Conservation (phyloP, 2,797 vertebrate genomes). For the Buphagus erythrorhynchus region DNA sequence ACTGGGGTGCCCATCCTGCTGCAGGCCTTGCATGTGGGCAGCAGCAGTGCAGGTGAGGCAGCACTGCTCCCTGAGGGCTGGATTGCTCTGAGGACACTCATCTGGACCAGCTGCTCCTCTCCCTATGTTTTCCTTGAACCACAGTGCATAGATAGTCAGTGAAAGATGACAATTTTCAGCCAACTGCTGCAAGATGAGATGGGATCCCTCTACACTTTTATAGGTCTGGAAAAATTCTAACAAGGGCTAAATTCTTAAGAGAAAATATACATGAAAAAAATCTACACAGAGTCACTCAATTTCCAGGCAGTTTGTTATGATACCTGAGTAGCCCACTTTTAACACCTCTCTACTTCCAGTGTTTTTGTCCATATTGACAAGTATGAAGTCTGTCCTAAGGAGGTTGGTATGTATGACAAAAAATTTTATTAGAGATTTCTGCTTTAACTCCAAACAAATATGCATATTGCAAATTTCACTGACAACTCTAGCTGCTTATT, state of each 20-base stretch:
- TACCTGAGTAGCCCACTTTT: neutral
- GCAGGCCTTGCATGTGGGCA: neutral
- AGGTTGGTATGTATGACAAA: neutral
- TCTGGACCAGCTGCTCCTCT: neutral
- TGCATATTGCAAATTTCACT: neutral
- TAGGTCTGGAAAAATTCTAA: rapidly evolving
- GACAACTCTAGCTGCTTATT: neutral
- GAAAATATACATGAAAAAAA: neutral
- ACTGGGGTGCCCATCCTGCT: neutral
- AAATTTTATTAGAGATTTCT: neutral
- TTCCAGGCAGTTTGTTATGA: neutral
- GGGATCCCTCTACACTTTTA: neutral
- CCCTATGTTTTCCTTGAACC: rapidly evolving
- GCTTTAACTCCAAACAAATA: neutral
- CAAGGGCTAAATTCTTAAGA: neutral
- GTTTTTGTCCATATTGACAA: neutral
- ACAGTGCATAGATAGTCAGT: neutral
- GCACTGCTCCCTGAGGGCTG: neutral
- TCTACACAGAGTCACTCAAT: neutral
- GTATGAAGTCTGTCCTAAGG: neutral
- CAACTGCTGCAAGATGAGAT: neutral
- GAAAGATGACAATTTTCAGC: neutral
- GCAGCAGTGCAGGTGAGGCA: neutral
- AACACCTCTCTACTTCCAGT: neutral
- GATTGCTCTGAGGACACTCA: neutral